phyloP scores from a whole-genome alignment of 2,797 vertebrate species.

The Valencia hispanica region DNA sequence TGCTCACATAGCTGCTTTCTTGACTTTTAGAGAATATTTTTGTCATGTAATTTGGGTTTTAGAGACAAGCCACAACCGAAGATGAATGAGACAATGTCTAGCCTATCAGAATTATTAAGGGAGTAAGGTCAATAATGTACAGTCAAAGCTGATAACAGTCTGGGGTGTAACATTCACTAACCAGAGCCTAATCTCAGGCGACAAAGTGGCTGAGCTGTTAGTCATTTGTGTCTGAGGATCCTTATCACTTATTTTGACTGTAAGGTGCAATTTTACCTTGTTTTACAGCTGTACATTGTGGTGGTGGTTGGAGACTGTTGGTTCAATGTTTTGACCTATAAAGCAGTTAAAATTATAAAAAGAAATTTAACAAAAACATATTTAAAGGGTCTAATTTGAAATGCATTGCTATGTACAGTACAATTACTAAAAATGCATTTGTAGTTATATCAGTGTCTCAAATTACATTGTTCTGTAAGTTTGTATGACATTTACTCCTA shows the following conservation, averaged over 20 bases:
- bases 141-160: slow-evolving; percentile 58
- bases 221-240: slow-evolving; percentile 28
- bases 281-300: slow-evolving; percentile 21
- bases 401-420: neutral
- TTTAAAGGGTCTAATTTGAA: neutral
- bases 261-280: slow-evolving; percentile 7
- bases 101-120: slow-evolving; percentile 17
- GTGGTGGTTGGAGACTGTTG: neutral
- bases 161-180: slow-evolving; percentile 33
- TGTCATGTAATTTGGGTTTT: slow-evolving; percentile 1
- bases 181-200: slow-evolving; percentile 23
- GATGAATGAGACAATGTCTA: slow-evolving; percentile 43
- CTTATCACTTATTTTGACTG: slow-evolving; percentile 40
- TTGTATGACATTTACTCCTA: too few relatives aligned
- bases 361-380: neutral
- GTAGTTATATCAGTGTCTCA: too few relatives aligned
- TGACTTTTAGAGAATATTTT: neutral
- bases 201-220: slow-evolving; percentile 26
- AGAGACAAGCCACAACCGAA: slow-evolving; percentile 25
- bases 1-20: slow-evolving; percentile 8
- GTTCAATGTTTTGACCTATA: neutral
- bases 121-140: slow-evolving; percentile 54
- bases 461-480: too few relatives aligned
- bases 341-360: neutral
- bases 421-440: neutral